A percentile compares a stretch with the other conserved stretches of the same genome.
phyloP scores from a whole-genome alignment of 2,888 invertebrate genomes.

The Pristionchus exspectatus region DNA sequence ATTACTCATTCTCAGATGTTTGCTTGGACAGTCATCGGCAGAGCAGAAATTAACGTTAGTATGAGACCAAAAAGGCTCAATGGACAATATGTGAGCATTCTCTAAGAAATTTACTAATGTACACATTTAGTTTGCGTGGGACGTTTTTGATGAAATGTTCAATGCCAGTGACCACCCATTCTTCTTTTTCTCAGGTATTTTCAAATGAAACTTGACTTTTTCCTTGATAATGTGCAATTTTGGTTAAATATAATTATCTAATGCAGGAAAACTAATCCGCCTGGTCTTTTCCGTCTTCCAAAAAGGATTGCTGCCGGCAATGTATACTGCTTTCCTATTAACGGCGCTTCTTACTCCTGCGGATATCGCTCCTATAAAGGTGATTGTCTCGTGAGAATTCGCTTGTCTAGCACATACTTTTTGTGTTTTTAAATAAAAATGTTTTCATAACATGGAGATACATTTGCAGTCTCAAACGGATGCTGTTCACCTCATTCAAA shows the following conservation, averaged over 20 bases:
- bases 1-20: slow-evolving; percentile 37
- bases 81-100: neutral
- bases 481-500: neutral
- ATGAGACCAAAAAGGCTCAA: neutral
- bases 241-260: neutral
- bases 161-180: neutral
- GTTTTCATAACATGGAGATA: no score
- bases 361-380: slow-evolving; percentile 17
- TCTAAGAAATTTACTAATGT: no score
- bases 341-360: neutral
- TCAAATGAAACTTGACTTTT: neutral
- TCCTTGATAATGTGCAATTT: neutral
- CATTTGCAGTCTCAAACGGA: neutral
- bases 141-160: slow-evolving; percentile 23
- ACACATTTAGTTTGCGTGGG: slow-evolving; percentile 18
- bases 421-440: no score
- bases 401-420: no score
- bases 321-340: slow-evolving; percentile 21
- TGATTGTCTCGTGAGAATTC: no score
- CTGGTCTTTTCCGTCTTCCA: slow-evolving; percentile 5
- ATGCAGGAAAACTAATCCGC: neutral
- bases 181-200: neutral
- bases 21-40: neutral
- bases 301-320: neutral
- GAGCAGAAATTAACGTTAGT: neutral